Base-by-base conservation (phyloP, 2,797 vertebrate species). In the Lacerta bilineata region DNA sequence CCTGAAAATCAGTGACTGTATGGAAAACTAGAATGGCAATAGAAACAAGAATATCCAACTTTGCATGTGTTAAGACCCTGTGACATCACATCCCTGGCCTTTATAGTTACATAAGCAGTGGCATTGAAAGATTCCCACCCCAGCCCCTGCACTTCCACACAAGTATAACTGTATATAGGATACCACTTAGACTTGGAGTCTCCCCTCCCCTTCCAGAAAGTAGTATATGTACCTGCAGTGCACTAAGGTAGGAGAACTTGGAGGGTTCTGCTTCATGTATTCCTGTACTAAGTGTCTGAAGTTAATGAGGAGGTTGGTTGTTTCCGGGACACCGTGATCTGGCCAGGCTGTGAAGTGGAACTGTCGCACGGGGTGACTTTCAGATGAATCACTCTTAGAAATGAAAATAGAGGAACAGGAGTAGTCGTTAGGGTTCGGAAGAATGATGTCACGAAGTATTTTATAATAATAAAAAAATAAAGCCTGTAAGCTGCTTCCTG, bases 281-380 rank as follows among this genome's bases (percentile, higher is more conserved):
- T 99, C 98, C 36, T 98, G 96, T 87, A 99, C 98, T 82, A 99
- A 95, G 94, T 99, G 98, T 91, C 99, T 97, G 68, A 99, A 99
- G 94, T 97, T 98, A 95, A 99, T 98, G 81, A 99, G 98, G 61
- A 99, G 97, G 90, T 98, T 98, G 0, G 99, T 99, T 94, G 98
- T 98, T 93, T 98, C 97, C 0, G 99, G 98, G 29, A 99, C 99
- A 0, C 98, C 98, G 0, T 99, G 99, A 95, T 99, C 99, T 0
- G 99, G 99, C 99, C 99, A 99, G 76, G 98, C 98, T 3, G 98
- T 99, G 94, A 99, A 99, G 92, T 99, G 99, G 96, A 99, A 99
- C 43, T 99, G 99, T 13, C 98, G 97, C 87, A 99, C 94, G 0
- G 94, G 91, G 55, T 98, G 98, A 69, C 96, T 97, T 95, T 99